These are phyloP conservation scores for Pyrgilauda ruficollis DNA, from an alignment of 2,113 vertebrate genomes.

Conservation along the genomic window DNA sequence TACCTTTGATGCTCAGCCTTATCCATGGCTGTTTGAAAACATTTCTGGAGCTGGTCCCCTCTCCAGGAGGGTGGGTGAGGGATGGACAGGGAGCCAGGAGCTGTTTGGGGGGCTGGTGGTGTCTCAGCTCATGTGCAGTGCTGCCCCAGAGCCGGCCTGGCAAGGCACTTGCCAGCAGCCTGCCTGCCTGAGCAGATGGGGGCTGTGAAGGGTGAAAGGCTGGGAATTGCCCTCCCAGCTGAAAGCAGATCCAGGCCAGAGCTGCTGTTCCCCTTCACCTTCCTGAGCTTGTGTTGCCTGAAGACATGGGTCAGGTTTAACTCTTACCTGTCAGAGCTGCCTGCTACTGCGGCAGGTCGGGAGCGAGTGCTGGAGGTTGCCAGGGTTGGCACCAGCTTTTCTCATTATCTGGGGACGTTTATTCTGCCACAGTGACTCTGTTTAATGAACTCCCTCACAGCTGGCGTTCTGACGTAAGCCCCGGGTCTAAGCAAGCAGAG, in stretches of 20 bases:
- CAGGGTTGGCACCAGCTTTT: not conserved
- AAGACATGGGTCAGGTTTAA: not conserved
- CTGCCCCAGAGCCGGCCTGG: not conserved
- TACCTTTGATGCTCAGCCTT: not conserved
- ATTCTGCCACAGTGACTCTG: slow-evolving; percentile 40
- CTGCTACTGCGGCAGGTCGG: fast-evolving
- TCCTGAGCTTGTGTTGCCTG: not conserved
- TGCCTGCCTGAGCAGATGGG: not conserved
- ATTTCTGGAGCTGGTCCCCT: not conserved
- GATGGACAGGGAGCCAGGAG: not conserved
- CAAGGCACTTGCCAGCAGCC: not conserved
- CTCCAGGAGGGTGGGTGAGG: not conserved
- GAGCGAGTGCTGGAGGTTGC: fast-evolving
- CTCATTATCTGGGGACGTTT: slow-evolving; percentile 44
- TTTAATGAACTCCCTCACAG: slow-evolving; percentile 65
- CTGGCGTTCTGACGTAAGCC: slow-evolving; percentile 2
- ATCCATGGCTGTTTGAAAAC: not conserved
- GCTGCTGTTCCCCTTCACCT: not conserved
- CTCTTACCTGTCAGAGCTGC: not conserved
- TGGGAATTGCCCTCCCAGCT: not conserved
- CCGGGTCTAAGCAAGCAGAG: not conserved
- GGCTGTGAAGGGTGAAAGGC: not conserved
- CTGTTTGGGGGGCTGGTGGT: not conserved
- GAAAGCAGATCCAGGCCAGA: not conserved
- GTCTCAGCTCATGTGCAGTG: not conserved